Conservation (phyloP, 1,140 invertebrate genomes). For the Chelonus insularis region DNA sequence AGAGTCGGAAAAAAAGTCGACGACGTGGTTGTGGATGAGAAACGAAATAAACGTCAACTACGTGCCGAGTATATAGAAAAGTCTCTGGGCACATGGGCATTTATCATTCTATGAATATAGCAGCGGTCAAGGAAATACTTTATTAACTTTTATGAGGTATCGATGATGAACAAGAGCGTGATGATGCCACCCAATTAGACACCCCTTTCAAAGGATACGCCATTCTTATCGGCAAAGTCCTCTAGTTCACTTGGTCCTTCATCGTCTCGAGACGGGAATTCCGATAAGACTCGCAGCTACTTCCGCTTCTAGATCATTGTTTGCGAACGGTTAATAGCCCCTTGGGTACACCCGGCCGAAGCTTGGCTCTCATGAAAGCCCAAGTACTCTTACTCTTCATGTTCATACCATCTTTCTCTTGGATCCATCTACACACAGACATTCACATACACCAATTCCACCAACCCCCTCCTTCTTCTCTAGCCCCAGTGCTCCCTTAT, state of each 20-base stretch:
- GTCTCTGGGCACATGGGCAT: slow-evolving; percentile 8
- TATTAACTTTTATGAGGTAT: slow-evolving; percentile 19
- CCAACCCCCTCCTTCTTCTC: not conserved
- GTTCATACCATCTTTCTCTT: not conserved
- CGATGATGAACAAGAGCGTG: not conserved
- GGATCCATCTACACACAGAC: not conserved
- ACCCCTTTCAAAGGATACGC: slow-evolving; percentile 1
- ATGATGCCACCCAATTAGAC: slow-evolving; percentile 41
- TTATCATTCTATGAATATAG: slow-evolving; percentile 10
- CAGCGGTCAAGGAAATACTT: slow-evolving; percentile 14
- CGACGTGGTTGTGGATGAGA: slow-evolving; percentile 11
- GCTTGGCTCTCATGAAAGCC: slow-evolving; percentile 25
- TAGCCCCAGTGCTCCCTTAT: not conserved
- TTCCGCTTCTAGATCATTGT: slow-evolving; percentile 58
- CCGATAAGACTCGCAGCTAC: slow-evolving; percentile 50
- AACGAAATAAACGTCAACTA: slow-evolving; percentile 27
- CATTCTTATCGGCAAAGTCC: not conserved
- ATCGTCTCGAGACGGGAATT: slow-evolving; percentile 44
- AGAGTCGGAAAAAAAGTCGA: not conserved
- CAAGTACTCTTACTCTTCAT: not conserved
- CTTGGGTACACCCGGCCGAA: slow-evolving; percentile 47
- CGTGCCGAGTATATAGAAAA: slow-evolving; percentile 24
- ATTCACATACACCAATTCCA: not conserved
- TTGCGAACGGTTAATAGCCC: slow-evolving; percentile 58
- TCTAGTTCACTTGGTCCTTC: slow-evolving; percentile 17